phyloP scores from a whole-genome alignment of 2,797 vertebrate genomes.

The Poeciliopsis infans region DNA sequence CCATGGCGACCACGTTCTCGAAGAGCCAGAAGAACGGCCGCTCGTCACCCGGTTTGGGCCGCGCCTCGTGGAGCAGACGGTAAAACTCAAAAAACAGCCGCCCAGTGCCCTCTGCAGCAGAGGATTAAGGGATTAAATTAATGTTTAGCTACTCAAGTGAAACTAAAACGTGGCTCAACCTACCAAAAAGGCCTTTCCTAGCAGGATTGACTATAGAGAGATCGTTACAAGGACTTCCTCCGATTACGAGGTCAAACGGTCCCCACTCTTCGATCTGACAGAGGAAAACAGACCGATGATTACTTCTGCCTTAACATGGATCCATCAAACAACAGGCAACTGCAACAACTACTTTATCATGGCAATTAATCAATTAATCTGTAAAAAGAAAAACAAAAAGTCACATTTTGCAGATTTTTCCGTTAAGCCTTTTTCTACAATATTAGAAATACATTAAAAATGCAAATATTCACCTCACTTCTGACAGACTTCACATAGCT shows the following conservation, averaged over 20 bases:
- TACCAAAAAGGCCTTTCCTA: constrained; percentile 92
- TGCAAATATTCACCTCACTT: no score
- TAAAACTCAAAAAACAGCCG: constrained; percentile 96
- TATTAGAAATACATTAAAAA: no score
- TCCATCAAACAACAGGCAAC: background rate
- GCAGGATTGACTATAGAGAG: constrained; percentile 91
- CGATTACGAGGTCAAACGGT: constrained; percentile 94
- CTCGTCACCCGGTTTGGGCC: constrained; percentile 88
- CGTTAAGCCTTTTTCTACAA: no score
- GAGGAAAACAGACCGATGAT: constrained; percentile 1
- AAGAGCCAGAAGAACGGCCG: constrained; percentile 97
- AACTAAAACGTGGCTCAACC: constrained; percentile 1
- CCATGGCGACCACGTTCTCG: constrained; percentile 97
- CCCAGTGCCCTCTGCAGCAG: constrained; percentile 86
- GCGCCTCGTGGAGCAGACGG: constrained; percentile 89
- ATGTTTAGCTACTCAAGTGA: background rate
- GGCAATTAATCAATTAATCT: no score
- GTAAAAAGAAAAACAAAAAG: no score
- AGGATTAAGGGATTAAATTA: background rate
- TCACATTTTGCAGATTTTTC: no score
- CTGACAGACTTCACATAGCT: no score
- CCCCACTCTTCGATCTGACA: constrained; percentile 93
- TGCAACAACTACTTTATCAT: no score
- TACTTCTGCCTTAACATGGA: background rate
- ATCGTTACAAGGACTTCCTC: constrained; percentile 92